A percentile compares a stretch with the other conserved stretches of the same genome.
phyloP scores from a whole-genome alignment of 2,888 invertebrate species.

The Tryphoninae sp. region DNA sequence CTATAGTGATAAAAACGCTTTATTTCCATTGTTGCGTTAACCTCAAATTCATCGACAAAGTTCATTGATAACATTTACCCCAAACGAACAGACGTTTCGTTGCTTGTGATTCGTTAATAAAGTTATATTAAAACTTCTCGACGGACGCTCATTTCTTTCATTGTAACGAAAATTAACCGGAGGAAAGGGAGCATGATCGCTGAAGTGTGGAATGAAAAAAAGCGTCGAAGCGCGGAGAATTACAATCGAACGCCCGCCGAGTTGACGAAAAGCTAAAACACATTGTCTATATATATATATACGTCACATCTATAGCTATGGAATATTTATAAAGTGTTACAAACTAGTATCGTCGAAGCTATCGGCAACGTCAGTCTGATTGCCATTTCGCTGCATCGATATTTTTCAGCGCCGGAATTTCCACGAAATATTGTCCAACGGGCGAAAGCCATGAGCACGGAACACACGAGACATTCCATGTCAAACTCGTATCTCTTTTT shows the following conservation, averaged over 20 bases:
- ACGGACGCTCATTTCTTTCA: not conserved
- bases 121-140: slow-evolving; percentile 22
- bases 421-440: not conserved
- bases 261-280: slow-evolving; percentile 2
- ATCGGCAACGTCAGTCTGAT: not conserved
- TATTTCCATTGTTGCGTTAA: no score
- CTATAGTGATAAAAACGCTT: no score
- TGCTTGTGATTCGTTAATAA: slow-evolving; percentile 26
- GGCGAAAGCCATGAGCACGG: not conserved
- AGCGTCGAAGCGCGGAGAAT: not conserved
- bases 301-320: not conserved
- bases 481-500: not conserved
- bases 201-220: not conserved
- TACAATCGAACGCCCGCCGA: not conserved
- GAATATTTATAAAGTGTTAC: not conserved
- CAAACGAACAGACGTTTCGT: not conserved
- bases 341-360: no score
- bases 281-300: not conserved
- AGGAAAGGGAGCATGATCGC: not conserved
- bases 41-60: no score
- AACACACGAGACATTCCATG: not conserved
- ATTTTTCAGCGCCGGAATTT: not conserved
- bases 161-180: not conserved
- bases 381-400: not conserved
- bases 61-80: no score